A percentile compares a stretch with the other conserved stretches of the same genome.
phyloP scores from a whole-genome alignment of 2,797 vertebrate genomes.

The Girardinus metallicus region DNA sequence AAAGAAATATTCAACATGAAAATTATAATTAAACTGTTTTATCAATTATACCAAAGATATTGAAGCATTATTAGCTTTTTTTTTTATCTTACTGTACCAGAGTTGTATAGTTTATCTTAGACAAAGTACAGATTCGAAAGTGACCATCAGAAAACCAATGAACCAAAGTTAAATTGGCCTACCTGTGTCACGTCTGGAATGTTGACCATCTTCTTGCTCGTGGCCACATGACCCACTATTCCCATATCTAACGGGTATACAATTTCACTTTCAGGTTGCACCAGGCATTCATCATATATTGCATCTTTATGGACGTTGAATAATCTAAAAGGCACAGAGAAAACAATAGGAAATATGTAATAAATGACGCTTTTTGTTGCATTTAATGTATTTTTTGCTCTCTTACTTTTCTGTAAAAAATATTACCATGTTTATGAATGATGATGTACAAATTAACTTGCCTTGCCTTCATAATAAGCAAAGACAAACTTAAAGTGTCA shows the following conservation, averaged over 20 bases:
- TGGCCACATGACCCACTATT: slow-evolving; percentile 87
- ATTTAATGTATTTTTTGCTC: neutral
- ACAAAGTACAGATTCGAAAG: neutral
- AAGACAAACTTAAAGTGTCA: neutral
- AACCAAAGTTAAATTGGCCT: slow-evolving; percentile 13
- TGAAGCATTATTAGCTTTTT: neutral
- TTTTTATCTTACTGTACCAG: neutral
- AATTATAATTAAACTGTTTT: neutral
- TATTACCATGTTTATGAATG: neutral
- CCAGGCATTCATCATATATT: slow-evolving; percentile 85
- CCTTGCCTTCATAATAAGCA: neutral
- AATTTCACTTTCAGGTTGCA: slow-evolving; percentile 88
- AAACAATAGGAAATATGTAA: neutral
- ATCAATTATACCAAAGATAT: neutral
- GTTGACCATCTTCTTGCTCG: slow-evolving; percentile 87
- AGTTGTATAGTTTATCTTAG: neutral
- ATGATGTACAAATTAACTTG: neutral
- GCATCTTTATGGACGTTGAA: slow-evolving; percentile 87
- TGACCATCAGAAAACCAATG: neutral
- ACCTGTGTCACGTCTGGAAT: slow-evolving; percentile 83
- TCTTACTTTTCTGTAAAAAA: neutral
- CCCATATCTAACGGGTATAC: slow-evolving; percentile 91
- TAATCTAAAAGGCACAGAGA: slow-evolving; percentile 65
- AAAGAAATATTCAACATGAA: neutral
- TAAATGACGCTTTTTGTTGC: neutral